Conservation (phyloP, 2,888 invertebrate species). For the Amiota mariae region DNA sequence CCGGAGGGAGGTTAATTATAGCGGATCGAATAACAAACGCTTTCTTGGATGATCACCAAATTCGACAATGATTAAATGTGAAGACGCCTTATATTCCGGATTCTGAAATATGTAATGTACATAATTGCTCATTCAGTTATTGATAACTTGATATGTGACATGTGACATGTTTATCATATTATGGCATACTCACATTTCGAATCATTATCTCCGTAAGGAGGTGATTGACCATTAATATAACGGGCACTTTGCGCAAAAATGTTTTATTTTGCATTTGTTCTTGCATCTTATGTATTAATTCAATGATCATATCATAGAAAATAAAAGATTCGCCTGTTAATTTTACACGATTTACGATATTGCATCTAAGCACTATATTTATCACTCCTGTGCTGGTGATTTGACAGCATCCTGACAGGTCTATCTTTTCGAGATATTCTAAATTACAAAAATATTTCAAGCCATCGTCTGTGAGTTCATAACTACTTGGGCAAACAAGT, state of each 20-base stretch:
- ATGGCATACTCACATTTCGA: conserved; percentile 8
- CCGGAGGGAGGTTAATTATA: too few species aligned
- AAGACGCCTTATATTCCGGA: background rate
- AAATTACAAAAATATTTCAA: conserved; percentile 33
- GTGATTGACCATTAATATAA: conserved; percentile 31
- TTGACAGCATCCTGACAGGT: conserved; percentile 19
- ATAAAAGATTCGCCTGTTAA: conserved; percentile 24
- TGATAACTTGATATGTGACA: too few species aligned
- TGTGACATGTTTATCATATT: too few species aligned
- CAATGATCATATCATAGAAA: conserved; percentile 30
- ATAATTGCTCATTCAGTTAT: background rate
- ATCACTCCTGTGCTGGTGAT: conserved; percentile 35
- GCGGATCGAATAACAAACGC: too few species aligned
- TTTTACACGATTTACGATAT: conserved; percentile 36
- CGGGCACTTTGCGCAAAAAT: conserved; percentile 41
- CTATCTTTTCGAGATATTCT: conserved; percentile 42
- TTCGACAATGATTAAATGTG: background rate
- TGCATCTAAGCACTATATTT: conserved; percentile 41
- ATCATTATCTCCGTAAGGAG: background rate
- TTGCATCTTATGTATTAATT: conserved; percentile 41
- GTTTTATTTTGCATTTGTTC: conserved; percentile 31
- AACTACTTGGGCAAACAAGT: conserved; percentile 31
- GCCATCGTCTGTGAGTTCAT: background rate
- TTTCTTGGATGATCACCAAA: too few species aligned
- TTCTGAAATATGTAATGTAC: too few species aligned